Percentiles rank a stretch among this genome's conserved stretches.
Evolutionary conservation across 2,113 vertebrate species (phyloP).

Genomic region (Chloroceryle aenea): DNA sequence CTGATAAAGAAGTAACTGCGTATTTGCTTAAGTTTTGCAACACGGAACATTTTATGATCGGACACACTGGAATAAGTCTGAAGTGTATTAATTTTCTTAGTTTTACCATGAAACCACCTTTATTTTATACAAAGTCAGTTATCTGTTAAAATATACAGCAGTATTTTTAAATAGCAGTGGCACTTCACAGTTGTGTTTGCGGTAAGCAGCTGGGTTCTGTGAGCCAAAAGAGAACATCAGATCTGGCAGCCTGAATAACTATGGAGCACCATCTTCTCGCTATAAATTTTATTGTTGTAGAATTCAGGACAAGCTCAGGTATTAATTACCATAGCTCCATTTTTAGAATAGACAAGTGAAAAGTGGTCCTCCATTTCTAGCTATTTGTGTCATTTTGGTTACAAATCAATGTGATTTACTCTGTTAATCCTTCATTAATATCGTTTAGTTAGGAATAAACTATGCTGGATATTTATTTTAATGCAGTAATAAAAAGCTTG

Average conservation of each 20-base stretch:
- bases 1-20: rapidly evolving
- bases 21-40: not conserved
- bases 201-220: not conserved
- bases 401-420: not conserved
- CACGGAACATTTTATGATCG: not conserved
- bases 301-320: not conserved
- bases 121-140: not conserved
- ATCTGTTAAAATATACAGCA: not conserved
- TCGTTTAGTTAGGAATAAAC: not conserved
- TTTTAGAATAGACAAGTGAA: not conserved
- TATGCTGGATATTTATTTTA: not conserved
- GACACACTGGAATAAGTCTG: not conserved
- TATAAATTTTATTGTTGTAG: not conserved
- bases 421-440: not conserved
- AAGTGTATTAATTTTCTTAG: not conserved
- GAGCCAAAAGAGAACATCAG: not conserved
- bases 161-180: not conserved
- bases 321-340: not conserved
- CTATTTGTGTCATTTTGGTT: not conserved
- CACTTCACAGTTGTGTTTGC: not conserved
- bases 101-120: not conserved
- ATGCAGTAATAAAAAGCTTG: not conserved
- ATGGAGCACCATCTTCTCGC: not conserved
- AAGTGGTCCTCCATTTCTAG: not conserved
- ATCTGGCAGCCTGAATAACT: not conserved